Evolutionary conservation across 2,888 invertebrate genomes (phyloP).

Genomic region (Mesorhabditis belari): DNA sequence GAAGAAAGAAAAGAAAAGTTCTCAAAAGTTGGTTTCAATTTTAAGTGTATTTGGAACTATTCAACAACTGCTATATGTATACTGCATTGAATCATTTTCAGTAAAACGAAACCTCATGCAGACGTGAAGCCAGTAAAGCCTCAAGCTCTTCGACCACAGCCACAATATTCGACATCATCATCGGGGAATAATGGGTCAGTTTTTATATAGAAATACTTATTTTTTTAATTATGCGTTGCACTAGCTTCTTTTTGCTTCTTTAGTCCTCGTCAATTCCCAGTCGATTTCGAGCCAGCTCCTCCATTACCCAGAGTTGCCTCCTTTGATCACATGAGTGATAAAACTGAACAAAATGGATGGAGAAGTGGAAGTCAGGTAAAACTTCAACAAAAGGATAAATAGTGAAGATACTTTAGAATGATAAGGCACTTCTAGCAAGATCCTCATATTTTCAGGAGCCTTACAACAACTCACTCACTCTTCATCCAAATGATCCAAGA

Average conservation of each 20-base stretch:
- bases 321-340: conserved; percentile 12
- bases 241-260: too few species aligned
- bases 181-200: conserved; percentile 12
- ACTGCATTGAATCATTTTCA: neutral
- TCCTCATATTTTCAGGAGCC: conserved; percentile 32
- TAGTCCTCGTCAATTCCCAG: conserved; percentile 16
- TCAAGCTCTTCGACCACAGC: conserved; percentile 39
- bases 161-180: conserved; percentile 28
- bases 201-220: conserved; percentile 14
- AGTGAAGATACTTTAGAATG: neutral
- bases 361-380: conserved; percentile 33
- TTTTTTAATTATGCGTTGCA: neutral
- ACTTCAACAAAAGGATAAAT: neutral
- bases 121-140: conserved; percentile 22
- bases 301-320: conserved; percentile 13
- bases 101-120: conserved; percentile 4
- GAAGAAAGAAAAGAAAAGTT: conserved; percentile 11
- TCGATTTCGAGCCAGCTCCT: conserved; percentile 5
- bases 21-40: conserved; percentile 14
- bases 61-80: neutral
- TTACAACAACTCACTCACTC: conserved; percentile 25
- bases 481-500: conserved; percentile 7
- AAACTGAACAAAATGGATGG: conserved; percentile 11
- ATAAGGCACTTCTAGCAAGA: neutral
- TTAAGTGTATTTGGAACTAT: neutral